Conservation (phyloP, 2,888 invertebrate genomes). For the Rhagium mordax region DNA sequence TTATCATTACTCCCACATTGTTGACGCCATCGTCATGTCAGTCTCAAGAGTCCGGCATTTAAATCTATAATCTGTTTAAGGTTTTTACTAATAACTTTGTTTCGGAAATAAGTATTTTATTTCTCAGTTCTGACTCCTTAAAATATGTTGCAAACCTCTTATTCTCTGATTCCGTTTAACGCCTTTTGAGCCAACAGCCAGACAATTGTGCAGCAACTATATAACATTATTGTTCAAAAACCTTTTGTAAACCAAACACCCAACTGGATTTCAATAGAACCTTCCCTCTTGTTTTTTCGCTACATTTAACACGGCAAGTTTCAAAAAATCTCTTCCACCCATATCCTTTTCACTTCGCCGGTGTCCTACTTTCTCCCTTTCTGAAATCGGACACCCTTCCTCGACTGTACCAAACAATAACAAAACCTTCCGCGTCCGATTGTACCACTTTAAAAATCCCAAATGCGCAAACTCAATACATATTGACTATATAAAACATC, state of each 20-base stretch:
- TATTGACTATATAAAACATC: conserved; percentile 26
- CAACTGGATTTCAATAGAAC: not conserved
- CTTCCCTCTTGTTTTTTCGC: not conserved
- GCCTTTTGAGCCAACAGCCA: not conserved
- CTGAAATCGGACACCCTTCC: not conserved
- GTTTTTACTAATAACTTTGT: too few species aligned
- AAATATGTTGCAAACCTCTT: not conserved
- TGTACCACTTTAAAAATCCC: conserved; percentile 22
- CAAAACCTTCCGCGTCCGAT: conserved; percentile 17
- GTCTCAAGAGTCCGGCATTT: too few species aligned
- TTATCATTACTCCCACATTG: too few species aligned
- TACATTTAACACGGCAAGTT: conserved; percentile 11
- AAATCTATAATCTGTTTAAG: too few species aligned
- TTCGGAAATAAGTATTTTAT: too few species aligned
- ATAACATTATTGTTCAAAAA: not conserved
- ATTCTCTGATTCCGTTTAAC: not conserved
- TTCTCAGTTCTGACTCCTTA: too few species aligned
- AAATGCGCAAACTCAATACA: conserved; percentile 29
- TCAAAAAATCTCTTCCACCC: conserved; percentile 11
- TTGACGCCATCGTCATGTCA: too few species aligned
- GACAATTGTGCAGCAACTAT: not conserved
- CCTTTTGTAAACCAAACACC: not conserved
- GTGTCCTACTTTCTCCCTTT: conserved; percentile 12
- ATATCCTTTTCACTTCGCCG: not conserved
- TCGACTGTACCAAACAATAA: conserved; percentile 26